phyloP scores from a whole-genome alignment of 2,113 vertebrate genomes.

The Trematomus loennbergii region DNA sequence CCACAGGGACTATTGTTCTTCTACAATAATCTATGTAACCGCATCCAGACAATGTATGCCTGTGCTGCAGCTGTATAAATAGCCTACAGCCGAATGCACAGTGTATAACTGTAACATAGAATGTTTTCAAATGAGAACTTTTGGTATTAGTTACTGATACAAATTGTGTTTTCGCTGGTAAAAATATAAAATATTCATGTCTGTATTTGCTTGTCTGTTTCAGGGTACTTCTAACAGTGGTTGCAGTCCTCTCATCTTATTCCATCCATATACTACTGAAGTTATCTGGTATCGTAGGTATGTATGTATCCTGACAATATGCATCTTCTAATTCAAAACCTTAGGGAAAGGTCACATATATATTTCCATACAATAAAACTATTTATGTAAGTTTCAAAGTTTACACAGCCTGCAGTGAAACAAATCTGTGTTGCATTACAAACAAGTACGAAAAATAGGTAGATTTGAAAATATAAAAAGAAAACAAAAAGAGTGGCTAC shows the following conservation, averaged over 20 bases:
- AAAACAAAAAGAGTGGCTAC: no score
- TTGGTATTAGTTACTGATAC: not conserved
- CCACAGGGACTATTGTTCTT: conserved; percentile 39
- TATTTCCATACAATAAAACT: not conserved
- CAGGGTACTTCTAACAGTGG: conserved; percentile 92
- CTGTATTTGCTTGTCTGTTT: conserved; percentile 26
- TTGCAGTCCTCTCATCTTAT: conserved; percentile 94
- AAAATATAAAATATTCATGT: not conserved
- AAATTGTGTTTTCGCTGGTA: not conserved
- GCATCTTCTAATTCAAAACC: not conserved
- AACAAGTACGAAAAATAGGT: no score
- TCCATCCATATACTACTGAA: conserved; percentile 98
- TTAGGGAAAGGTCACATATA: not conserved
- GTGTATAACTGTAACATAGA: not conserved
- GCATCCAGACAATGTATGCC: conserved; percentile 17
- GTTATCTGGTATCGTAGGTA: conserved; percentile 96
- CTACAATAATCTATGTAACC: conserved; percentile 11
- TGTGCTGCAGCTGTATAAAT: conserved; percentile 68
- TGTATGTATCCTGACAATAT: conserved; percentile 47
- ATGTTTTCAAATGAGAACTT: not conserved
- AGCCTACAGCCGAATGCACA: conserved; percentile 3
- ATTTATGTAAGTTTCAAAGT: not conserved
- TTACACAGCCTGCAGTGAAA: not conserved
- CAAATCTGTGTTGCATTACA: not conserved
- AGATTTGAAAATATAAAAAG: not conserved